Percentiles rank a stretch among this genome's conserved stretches.
Conservation (phyloP, 2,888 invertebrate genomes). For the Vesta saturnalis region DNA sequence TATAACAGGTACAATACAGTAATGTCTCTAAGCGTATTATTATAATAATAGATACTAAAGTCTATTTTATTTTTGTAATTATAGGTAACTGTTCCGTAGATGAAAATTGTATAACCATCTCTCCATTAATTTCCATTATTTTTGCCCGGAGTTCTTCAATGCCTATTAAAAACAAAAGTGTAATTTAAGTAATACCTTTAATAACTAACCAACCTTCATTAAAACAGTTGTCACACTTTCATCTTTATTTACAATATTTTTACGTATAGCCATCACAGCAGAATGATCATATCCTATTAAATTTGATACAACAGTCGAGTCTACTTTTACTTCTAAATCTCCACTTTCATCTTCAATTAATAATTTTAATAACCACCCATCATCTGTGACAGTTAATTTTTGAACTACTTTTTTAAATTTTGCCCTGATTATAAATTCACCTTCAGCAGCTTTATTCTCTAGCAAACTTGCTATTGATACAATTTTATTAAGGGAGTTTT, state of each 20-base stretch:
- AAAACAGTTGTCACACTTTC: constrained; percentile 43
- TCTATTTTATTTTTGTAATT: constrained; percentile 37
- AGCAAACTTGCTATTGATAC: constrained; percentile 44
- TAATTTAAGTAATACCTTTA: too few species aligned
- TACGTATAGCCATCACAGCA: constrained; percentile 42
- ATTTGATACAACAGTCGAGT: constrained; percentile 66
- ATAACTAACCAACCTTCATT: constrained; percentile 42
- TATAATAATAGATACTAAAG: too few species aligned
- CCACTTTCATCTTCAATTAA: constrained; percentile 69
- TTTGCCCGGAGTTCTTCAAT: too few species aligned
- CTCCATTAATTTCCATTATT: constrained; percentile 50
- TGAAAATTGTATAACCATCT: constrained; percentile 52
- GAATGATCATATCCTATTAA: constrained; percentile 64
- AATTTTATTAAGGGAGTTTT: constrained; percentile 15
- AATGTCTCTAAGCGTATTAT: too few species aligned
- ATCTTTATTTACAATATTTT: constrained; percentile 43
- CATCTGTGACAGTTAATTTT: constrained; percentile 66
- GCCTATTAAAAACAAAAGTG: too few species aligned
- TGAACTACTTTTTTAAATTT: constrained; percentile 67
- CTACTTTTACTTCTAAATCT: constrained; percentile 66
- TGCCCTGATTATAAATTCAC: constrained; percentile 67
- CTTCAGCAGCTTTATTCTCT: constrained; percentile 51
- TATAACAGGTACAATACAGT: too few species aligned
- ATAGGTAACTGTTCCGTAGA: constrained; percentile 46
- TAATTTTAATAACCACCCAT: constrained; percentile 67